Conservation (phyloP, 2,113 vertebrate genomes). For the Chascanopsetta lugubris region DNA sequence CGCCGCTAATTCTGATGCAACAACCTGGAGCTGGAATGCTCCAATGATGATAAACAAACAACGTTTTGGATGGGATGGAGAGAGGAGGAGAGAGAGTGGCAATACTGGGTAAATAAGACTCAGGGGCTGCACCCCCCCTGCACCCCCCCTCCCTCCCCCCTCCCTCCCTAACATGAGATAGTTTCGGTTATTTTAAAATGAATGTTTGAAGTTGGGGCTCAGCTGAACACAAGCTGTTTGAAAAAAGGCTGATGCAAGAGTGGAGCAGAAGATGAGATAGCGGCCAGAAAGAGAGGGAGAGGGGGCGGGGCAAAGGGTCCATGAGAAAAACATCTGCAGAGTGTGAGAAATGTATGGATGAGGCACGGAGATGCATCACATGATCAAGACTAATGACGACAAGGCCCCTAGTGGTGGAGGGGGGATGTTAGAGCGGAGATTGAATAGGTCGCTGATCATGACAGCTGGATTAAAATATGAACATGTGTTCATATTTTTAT, state of each 20-base stretch:
- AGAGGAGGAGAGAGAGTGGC: constrained; percentile 43
- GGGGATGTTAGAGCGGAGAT: constrained; percentile 24
- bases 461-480: background rate
- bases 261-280: constrained; percentile 65
- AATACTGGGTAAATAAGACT: constrained; percentile 75
- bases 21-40: constrained; percentile 75
- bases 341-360: constrained; percentile 39
- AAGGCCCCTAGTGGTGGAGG: constrained; percentile 53
- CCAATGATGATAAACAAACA: constrained; percentile 80
- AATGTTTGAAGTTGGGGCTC: constrained; percentile 77
- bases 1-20: constrained; percentile 72
- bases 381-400: constrained; percentile 24
- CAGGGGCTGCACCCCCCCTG: no score
- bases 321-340: constrained; percentile 42
- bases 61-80: constrained; percentile 68
- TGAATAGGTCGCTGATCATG: constrained; percentile 8
- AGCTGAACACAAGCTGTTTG: constrained; percentile 75
- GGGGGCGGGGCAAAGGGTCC: constrained; percentile 21
- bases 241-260: constrained; percentile 78
- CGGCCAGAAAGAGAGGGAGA: constrained; percentile 45
- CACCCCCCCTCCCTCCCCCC: no score
- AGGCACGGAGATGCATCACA: constrained; percentile 23
- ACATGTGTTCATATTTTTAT: no score
- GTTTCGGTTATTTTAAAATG: constrained; percentile 76
- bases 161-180: constrained; percentile 69